These are phyloP conservation scores for Lypha dubia DNA, from an alignment of 2,888 invertebrate genomes.

Conservation along the genomic window DNA sequence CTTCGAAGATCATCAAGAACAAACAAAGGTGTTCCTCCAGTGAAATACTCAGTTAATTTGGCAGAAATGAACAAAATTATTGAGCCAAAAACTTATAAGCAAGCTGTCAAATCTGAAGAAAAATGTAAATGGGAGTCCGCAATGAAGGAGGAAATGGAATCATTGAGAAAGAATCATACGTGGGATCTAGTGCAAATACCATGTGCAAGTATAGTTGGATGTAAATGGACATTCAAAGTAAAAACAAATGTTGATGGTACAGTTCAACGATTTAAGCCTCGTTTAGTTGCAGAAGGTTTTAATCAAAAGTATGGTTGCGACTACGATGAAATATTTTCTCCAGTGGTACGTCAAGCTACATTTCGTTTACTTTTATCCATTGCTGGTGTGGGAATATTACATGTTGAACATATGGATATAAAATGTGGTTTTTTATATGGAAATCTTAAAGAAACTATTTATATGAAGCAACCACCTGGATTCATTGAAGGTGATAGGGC, in stretches of 20 bases:
- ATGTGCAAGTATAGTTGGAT: slow-evolving; percentile 3
- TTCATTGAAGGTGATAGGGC: too few species aligned
- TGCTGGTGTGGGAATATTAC: slow-evolving; percentile 54
- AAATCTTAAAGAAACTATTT: neutral
- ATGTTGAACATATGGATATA: slow-evolving; percentile 38
- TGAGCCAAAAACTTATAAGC: neutral
- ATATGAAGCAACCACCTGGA: too few species aligned
- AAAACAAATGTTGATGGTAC: neutral
- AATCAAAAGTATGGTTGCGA: too few species aligned
- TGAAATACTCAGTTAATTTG: neutral
- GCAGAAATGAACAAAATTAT: neutral
- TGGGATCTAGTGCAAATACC: slow-evolving; percentile 8
- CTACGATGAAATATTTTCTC: neutral
- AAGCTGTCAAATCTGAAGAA: neutral
- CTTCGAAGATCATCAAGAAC: neutral
- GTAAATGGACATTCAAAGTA: slow-evolving; percentile 1
- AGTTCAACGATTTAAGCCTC: neutral
- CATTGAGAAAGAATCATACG: slow-evolving; percentile 2
- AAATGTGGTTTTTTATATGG: too few species aligned
- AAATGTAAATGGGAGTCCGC: slow-evolving; percentile 10
- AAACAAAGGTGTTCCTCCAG: slow-evolving; percentile 3
- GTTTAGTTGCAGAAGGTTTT: neutral
- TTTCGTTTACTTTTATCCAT: neutral
- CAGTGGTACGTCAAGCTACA: neutral
- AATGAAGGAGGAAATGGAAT: slow-evolving; percentile 61